phyloP scores from a whole-genome alignment of 64 coral and sea anemone species.

The Montipora foliosa region DNA sequence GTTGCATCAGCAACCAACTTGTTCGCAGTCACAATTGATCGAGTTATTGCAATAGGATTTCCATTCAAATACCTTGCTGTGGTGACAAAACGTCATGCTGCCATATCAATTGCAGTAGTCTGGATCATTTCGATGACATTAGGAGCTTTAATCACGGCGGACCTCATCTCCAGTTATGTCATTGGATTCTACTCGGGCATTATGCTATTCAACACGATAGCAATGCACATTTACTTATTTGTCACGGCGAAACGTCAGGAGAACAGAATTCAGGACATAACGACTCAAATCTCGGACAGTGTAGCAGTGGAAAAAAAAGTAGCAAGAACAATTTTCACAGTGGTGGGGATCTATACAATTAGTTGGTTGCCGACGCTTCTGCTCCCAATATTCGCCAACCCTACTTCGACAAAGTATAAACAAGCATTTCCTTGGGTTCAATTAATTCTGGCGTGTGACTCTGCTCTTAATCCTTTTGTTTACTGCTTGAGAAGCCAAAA shows the following conservation, averaged over 20 bases:
- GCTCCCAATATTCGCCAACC: slow-evolving; percentile 1
- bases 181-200: background rate
- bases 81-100: too few species aligned
- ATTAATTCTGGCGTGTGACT: background rate
- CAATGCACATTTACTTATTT: slow-evolving; percentile 18
- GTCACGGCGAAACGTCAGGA: slow-evolving; percentile 11
- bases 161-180: background rate
- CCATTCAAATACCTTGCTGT: background rate
- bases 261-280: background rate
- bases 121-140: slow-evolving; percentile 7
- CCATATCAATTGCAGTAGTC: background rate
- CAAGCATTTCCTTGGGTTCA: background rate
- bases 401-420: background rate
- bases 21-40: slow-evolving; percentile 35
- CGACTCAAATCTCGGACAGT: background rate
- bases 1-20: slow-evolving; percentile 19
- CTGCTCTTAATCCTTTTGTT: slow-evolving; percentile 21
- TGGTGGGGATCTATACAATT: slow-evolving; percentile 5
- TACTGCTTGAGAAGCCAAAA: too few species aligned
- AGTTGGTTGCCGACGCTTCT: slow-evolving; percentile 7
- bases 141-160: too few species aligned
- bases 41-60: slow-evolving; percentile 3
- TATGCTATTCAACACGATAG: background rate
- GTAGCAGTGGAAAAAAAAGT: background rate
- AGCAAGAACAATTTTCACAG: slow-evolving; percentile 13